These are phyloP conservation scores for Gnathochromis pfefferi DNA, from an alignment of 2,113 vertebrate genomes.

Conservation along the genomic window DNA sequence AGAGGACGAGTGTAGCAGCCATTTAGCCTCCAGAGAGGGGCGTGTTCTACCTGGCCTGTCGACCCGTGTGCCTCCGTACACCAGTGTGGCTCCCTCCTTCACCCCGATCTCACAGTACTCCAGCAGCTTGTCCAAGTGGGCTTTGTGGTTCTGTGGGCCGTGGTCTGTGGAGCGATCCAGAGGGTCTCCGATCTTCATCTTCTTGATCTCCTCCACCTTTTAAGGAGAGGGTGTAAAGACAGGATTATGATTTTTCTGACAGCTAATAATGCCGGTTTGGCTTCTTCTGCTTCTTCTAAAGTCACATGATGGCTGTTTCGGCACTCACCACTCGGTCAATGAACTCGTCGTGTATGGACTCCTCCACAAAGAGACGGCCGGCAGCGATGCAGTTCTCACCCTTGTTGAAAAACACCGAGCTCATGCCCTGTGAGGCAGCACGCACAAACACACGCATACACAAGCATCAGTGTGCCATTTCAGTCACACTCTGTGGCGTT, in stretches of 20 bases:
- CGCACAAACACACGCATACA: not conserved
- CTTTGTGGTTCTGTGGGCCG: slow-evolving; percentile 84
- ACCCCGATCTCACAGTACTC: slow-evolving; percentile 76
- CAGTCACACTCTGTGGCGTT: not conserved
- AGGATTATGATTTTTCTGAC: not conserved
- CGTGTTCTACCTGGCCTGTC: slow-evolving; percentile 72
- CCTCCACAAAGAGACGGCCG: slow-evolving; percentile 81
- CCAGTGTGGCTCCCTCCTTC: slow-evolving; percentile 78
- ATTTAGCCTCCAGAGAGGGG: not conserved
- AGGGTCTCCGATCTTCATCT: slow-evolving; percentile 84
- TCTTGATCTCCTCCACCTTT: slow-evolving; percentile 80
- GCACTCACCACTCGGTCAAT: slow-evolving; percentile 76
- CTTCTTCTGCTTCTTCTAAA: not conserved
- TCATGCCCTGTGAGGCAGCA: slow-evolving; percentile 74
- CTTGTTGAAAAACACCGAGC: slow-evolving; percentile 86
- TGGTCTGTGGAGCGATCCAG: slow-evolving; percentile 82
- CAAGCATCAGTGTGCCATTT: not conserved
- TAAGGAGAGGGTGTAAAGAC: not conserved
- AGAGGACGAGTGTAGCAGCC: not conserved
- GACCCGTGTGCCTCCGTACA: slow-evolving; percentile 77
- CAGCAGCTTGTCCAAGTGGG: slow-evolving; percentile 79
- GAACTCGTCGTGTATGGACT: slow-evolving; percentile 78
- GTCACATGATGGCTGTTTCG: not conserved
- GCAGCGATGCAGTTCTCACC: slow-evolving; percentile 89
- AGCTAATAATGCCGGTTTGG: not conserved